These are phyloP conservation scores for Sitta carolinensis DNA, from an alignment of 2,797 vertebrate genomes.

Conservation along the genomic window DNA sequence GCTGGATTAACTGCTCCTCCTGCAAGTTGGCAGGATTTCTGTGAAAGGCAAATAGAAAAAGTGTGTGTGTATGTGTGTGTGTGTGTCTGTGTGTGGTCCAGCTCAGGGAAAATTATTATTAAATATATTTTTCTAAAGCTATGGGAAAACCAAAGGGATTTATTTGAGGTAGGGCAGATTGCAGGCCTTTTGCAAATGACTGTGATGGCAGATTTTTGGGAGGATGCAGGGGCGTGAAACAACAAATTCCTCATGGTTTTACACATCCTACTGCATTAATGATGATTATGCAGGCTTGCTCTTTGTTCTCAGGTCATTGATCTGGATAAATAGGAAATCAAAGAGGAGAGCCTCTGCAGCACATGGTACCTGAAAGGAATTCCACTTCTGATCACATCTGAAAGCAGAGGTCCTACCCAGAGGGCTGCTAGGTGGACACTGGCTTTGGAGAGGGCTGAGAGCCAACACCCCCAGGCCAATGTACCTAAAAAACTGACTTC, in stretches of 20 bases:
- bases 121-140: neutral
- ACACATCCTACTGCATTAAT: neutral
- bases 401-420: neutral
- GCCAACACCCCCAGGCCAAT: neutral
- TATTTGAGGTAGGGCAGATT: neutral
- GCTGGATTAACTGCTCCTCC: neutral
- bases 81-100: neutral
- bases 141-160: neutral
- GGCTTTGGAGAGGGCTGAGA: neutral
- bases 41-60: neutral
- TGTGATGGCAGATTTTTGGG: neutral
- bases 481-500: neutral
- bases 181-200: neutral
- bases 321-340: neutral
- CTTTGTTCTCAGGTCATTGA: neutral
- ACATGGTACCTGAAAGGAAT: neutral
- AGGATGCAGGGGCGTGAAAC: neutral
- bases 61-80: rapidly evolving
- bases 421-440: neutral
- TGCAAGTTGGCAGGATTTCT: neutral
- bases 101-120: neutral
- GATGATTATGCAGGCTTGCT: neutral
- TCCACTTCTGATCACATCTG: neutral
- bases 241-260: neutral
- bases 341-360: neutral